Conservation (phyloP, 2,797 vertebrate genomes). For the Scarus forsteni region DNA sequence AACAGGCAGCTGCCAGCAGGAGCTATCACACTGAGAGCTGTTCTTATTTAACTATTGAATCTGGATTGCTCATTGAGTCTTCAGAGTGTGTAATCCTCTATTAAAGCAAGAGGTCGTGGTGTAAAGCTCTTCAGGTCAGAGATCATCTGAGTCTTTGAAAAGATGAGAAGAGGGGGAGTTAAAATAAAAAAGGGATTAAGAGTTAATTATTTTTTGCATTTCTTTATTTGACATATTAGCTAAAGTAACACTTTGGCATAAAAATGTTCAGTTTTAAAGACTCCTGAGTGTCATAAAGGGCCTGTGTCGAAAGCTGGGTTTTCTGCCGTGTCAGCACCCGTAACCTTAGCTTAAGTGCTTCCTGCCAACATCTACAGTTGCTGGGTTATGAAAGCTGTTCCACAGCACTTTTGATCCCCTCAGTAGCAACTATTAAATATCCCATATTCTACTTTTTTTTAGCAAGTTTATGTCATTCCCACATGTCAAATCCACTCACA, state of each 20-base stretch:
- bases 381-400: too few relatives aligned
- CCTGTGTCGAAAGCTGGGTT: too few relatives aligned
- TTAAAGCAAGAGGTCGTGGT: conserved; percentile 26
- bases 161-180: conserved; percentile 2
- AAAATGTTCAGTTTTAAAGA: too few relatives aligned
- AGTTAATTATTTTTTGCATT: conserved; percentile 1
- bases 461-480: too few relatives aligned
- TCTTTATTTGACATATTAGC: neutral
- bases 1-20: conserved; percentile 35
- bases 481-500: too few relatives aligned
- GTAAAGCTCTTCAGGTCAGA: conserved; percentile 24
- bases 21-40: conserved; percentile 29
- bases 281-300: too few relatives aligned
- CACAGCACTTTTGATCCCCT: too few relatives aligned
- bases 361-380: too few relatives aligned
- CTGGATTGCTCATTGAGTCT: conserved; percentile 27
- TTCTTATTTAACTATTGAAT: conserved; percentile 15
- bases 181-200: conserved; percentile 15
- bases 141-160: conserved; percentile 20
- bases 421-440: too few relatives aligned
- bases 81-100: conserved; percentile 33
- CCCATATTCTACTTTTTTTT: too few relatives aligned
- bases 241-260: neutral
- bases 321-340: too few relatives aligned
- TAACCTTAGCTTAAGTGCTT: too few relatives aligned